Base-by-base conservation (phyloP, 2,113 vertebrate genomes). In the Nannobrachium achirus region DNA sequence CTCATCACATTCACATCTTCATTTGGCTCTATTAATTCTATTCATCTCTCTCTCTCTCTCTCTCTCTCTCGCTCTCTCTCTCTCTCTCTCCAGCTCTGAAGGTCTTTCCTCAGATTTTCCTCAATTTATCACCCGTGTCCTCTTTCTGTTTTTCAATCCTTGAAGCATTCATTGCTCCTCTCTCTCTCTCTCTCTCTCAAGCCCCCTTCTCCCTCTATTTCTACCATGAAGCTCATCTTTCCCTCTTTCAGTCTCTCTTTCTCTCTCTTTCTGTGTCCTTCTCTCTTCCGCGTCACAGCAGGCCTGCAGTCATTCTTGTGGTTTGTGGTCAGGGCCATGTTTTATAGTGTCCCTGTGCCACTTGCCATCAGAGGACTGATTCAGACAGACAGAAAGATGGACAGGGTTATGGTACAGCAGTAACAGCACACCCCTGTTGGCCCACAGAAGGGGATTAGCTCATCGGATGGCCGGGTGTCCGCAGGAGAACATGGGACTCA, bases 281-380 rank as follows among this genome's bases (percentile, higher is more conserved):
- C n/a, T 6, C 16, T n/a, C 44, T 46, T 6, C n/a, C 14, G 39
- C 38, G 45, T 62, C 48, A 10, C 48, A 52, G 39, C 15, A 11
- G 16, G 19, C 51, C 33, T 5, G 46, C 19, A 46, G 56, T 59
- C 25, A 14, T 10, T 42, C 44, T 55, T 62, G 73, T 1, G 39
- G 73, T 66, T 33, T 63, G 74, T 14, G 63, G 69, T 60, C 52
- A 9, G 16, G 3, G 18, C 71, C 67, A 56, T 39, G 44, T 58
- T 71, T 33, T 5, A 33, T 40, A 52, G 7, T 45, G 19, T 78
- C 66, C 51, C 52, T 69, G 59, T 66, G 58, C 60, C 72, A 45
- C 77, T 74, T 40, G 49, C 69, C 52, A 66, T 8, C 56, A 25
- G 41, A 40, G 65, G 69, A 75, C 67, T 10, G 50, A 11, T 33